A percentile compares a stretch with the other conserved stretches of the same genome.
Conservation (phyloP, 2,888 invertebrate genomes). For the Leptopilina drosophilae region DNA sequence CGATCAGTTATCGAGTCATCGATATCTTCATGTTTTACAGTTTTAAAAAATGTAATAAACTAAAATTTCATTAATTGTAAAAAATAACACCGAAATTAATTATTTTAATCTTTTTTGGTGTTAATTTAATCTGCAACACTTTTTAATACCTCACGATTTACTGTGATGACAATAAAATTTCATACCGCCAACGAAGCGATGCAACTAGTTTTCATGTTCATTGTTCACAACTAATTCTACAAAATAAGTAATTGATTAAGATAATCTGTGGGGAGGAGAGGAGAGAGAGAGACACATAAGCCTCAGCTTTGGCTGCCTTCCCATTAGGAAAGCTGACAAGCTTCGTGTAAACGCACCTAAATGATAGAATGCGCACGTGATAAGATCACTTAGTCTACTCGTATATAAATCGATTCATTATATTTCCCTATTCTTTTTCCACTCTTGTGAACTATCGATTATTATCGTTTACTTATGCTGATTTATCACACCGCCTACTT, state of each 20-base stretch:
- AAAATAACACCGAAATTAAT: no score
- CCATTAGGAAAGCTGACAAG: constrained; percentile 38
- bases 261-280: constrained; percentile 54
- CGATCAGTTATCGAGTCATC: no score
- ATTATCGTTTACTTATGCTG: constrained; percentile 63
- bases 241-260: constrained; percentile 54
- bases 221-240: no score
- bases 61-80: no score
- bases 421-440: constrained; percentile 24
- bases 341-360: constrained; percentile 47
- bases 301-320: constrained; percentile 43
- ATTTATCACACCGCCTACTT: constrained; percentile 59
- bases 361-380: constrained; percentile 46
- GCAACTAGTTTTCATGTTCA: no score
- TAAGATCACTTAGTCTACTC: constrained; percentile 49
- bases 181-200: no score
- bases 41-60: no score
- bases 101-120: no score
- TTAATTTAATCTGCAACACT: no score
- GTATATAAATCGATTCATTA: constrained; percentile 67
- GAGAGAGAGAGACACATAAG: constrained; percentile 37
- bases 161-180: no score
- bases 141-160: no score
- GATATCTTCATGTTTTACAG: no score
- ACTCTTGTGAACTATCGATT: constrained; percentile 62